A percentile compares a stretch with the other conserved stretches of the same genome.
Evolutionary conservation across 53 echinoderm and acorn worm genomes (phyloP).

Genomic region (Luidia sarsii): DNA sequence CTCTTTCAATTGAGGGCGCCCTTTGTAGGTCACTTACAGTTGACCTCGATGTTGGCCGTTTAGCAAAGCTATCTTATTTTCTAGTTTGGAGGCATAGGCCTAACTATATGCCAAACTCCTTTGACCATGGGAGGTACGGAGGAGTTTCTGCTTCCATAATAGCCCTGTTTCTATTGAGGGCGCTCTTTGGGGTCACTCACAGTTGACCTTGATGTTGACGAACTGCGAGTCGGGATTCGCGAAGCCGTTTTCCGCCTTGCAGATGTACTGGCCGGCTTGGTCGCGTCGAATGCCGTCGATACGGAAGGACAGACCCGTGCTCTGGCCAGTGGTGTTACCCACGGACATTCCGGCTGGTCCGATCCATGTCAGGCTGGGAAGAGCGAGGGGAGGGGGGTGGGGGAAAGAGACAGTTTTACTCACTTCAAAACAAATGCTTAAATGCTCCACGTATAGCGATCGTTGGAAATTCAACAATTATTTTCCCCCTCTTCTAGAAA

Average conservation of each 20-base stretch:
- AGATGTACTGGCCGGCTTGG: slow-evolving; percentile 11
- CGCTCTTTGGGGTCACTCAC: too few species aligned
- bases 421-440: neutral
- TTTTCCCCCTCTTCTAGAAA: too few species aligned
- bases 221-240: neutral
- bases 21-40: too few species aligned
- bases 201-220: slow-evolving; percentile 36
- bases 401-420: neutral
- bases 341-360: neutral
- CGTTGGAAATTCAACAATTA: neutral
- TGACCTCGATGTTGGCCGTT: too few species aligned
- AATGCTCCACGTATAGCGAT: neutral
- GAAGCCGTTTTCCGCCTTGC: slow-evolving; percentile 33
- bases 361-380: neutral
- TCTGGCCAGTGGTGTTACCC: neutral
- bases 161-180: too few species aligned
- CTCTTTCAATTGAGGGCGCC: too few species aligned
- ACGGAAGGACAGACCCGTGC: neutral
- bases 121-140: too few species aligned
- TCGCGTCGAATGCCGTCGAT: slow-evolving; percentile 9
- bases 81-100: too few species aligned
- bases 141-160: too few species aligned
- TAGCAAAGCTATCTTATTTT: too few species aligned
- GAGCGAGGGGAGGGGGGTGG: too few species aligned
- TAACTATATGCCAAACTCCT: too few species aligned